Evolutionary conservation across 2,797 vertebrate genomes (phyloP).

Genomic region (Scolopax bukidnonensis): DNA sequence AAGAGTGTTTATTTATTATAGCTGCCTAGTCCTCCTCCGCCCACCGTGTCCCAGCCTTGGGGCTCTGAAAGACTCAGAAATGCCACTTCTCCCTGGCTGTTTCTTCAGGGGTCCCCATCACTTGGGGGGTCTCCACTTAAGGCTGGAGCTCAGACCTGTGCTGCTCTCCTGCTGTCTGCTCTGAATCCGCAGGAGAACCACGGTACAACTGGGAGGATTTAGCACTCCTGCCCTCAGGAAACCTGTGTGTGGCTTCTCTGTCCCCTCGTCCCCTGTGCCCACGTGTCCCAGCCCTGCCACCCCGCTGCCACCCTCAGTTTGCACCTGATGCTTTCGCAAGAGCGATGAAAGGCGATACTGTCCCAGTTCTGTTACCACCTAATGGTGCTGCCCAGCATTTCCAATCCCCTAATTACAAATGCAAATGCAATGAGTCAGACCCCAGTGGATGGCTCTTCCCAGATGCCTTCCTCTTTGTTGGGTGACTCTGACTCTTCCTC

Average conservation of each 20-base stretch:
- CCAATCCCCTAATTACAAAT: neutral
- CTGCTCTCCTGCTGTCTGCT: neutral
- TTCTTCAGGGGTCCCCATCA: rapidly evolving
- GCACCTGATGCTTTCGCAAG: neutral
- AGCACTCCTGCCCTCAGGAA: neutral
- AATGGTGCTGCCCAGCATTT: neutral
- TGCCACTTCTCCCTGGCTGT: neutral
- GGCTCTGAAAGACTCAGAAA: neutral
- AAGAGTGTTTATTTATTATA: slow-evolving; percentile 32
- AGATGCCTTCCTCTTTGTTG: neutral
- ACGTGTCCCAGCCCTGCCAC: neutral
- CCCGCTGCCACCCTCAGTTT: neutral
- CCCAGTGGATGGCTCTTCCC: neutral
- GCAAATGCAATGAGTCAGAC: neutral
- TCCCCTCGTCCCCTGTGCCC: neutral
- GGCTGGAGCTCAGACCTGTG: neutral
- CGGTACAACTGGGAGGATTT: rapidly evolving
- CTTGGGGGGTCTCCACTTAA: neutral
- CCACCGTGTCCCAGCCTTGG: neutral
- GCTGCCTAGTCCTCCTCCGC: neutral
- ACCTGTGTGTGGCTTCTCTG: neutral
- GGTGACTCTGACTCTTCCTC: neutral
- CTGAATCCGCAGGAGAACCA: neutral
- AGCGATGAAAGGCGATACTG: neutral
- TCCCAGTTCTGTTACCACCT: neutral